These are phyloP conservation scores for Zaprionus obscuricornis DNA, from an alignment of 2,888 invertebrate genomes.

Conservation along the genomic window DNA sequence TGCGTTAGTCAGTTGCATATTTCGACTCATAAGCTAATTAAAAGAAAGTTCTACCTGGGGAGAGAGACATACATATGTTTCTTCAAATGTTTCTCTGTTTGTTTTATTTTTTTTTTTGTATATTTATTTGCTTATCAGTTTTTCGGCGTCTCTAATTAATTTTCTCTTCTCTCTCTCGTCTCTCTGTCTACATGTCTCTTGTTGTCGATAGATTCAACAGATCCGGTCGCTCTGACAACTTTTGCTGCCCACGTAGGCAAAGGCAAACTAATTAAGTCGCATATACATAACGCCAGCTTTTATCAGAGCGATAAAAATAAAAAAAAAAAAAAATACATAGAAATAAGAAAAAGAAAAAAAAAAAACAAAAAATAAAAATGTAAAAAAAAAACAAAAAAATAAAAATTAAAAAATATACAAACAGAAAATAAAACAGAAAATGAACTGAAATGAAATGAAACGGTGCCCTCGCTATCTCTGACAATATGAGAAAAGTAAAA, in stretches of 20 bases:
- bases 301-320: conserved; percentile 58
- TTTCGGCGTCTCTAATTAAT: conserved; percentile 69
- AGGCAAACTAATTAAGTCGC: conserved; percentile 73
- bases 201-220: conserved; percentile 44
- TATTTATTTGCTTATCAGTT: conserved; percentile 70
- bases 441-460: conserved; percentile 35
- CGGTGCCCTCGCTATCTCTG: conserved; percentile 45
- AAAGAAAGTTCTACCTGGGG: conserved; percentile 62
- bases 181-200: conserved; percentile 13
- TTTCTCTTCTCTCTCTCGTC: conserved; percentile 31
- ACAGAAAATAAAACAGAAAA: too few species aligned
- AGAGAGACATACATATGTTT: conserved; percentile 31
- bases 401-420: background rate
- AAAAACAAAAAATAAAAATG: conserved; percentile 23
- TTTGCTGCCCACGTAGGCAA: conserved; percentile 58
- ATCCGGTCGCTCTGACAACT: conserved; percentile 54
- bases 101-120: conserved; percentile 34
- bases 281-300: conserved; percentile 66
- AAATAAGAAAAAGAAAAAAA: conserved; percentile 14
- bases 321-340: conserved; percentile 24
- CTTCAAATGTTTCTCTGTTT: conserved; percentile 28
- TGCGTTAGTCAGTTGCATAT: conserved; percentile 32
- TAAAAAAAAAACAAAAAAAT: conserved; percentile 31
- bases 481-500: conserved; percentile 25
- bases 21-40: conserved; percentile 29